phyloP scores from a whole-genome alignment of 2,888 invertebrate species.

The Temnothorax ravouxi region DNA sequence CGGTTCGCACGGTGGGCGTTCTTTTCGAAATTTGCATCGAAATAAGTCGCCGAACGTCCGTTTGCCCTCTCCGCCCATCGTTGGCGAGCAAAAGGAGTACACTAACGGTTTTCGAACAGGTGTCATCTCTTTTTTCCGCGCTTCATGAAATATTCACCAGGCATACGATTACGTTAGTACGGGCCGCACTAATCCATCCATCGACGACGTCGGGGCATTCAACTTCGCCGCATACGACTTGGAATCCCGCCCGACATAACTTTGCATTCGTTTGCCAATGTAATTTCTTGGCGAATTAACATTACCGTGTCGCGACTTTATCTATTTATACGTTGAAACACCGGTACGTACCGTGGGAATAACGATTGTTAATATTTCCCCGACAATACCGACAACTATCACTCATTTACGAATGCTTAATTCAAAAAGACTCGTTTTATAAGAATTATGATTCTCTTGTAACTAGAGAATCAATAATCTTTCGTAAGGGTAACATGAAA shows the following conservation, averaged over 20 bases:
- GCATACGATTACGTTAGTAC: constrained; percentile 81
- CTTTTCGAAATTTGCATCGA: constrained; percentile 82
- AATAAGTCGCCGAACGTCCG: constrained; percentile 76
- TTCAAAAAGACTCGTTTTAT: not conserved
- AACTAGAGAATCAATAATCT: not conserved
- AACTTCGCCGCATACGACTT: constrained; percentile 54
- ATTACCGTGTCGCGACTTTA: constrained; percentile 60
- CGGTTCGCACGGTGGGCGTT: constrained; percentile 56
- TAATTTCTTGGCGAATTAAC: constrained; percentile 67
- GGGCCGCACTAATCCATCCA: constrained; percentile 74
- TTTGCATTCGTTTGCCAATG: constrained; percentile 75
- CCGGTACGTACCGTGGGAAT: constrained; percentile 34
- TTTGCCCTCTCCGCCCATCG: constrained; percentile 74
- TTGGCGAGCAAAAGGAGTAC: constrained; percentile 80
- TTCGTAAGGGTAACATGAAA: not conserved
- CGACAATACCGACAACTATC: not conserved
- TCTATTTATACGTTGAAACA: constrained; percentile 53
- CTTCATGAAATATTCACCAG: constrained; percentile 84
- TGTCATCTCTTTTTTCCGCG: constrained; percentile 82
- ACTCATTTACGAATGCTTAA: constrained; percentile 5
- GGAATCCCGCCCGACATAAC: constrained; percentile 75
- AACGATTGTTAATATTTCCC: constrained; percentile 54
- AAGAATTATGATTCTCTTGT: not conserved
- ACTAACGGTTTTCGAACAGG: constrained; percentile 82
- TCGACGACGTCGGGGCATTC: constrained; percentile 71